phyloP scores from a whole-genome alignment of 2,888 invertebrate species.

The Plagodis dolabraria region DNA sequence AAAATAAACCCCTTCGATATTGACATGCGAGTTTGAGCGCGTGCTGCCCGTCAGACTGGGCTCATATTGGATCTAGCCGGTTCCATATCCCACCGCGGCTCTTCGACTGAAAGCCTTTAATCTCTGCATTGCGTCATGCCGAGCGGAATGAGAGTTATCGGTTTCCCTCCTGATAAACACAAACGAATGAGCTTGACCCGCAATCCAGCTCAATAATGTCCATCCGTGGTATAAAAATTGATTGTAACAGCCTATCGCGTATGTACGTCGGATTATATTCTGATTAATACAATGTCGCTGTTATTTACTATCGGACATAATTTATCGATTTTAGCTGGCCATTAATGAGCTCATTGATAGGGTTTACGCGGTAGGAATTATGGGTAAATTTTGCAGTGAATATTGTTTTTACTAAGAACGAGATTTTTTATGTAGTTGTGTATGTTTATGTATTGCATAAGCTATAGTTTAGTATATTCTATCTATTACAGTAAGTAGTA shows the following conservation, averaged over 20 bases:
- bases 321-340: conserved; percentile 64
- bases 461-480: too few species aligned
- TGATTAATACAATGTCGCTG: conserved; percentile 37
- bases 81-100: conserved; percentile 64
- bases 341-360: conserved; percentile 57
- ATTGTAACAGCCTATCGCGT: conserved; percentile 59
- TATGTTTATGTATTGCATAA: too few species aligned
- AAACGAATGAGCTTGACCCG: conserved; percentile 69
- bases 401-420: too few species aligned
- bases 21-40: conserved; percentile 50
- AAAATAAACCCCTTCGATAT: conserved; percentile 53
- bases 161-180: conserved; percentile 78
- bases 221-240: conserved; percentile 72
- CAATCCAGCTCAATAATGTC: conserved; percentile 67
- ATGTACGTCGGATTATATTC: conserved; percentile 32
- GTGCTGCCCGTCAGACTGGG: conserved; percentile 61
- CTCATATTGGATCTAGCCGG: conserved; percentile 71
- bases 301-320: conserved; percentile 67
- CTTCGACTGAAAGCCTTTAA: conserved; percentile 78
- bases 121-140: conserved; percentile 81
- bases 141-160: conserved; percentile 81
- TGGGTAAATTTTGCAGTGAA: too few species aligned
- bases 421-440: too few species aligned
- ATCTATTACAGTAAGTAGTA: too few species aligned
- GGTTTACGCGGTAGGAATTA: conserved; percentile 31